Percentiles rank a stretch among this genome's conserved stretches.
Evolutionary conservation across 2,797 vertebrate species (phyloP).

Genomic region (Podarcis siculus): DNA sequence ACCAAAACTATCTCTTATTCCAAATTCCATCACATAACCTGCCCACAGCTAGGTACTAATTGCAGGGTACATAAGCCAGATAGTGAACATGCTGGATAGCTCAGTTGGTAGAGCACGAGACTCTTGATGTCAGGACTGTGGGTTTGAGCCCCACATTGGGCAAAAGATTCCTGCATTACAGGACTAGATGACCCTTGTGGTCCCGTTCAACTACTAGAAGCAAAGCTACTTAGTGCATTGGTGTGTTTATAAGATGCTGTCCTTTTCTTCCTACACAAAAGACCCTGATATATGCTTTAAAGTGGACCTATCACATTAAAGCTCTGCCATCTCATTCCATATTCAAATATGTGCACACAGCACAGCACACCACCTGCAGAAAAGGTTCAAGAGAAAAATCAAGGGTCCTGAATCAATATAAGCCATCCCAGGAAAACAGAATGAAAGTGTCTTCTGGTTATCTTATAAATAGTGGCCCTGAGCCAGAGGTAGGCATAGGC

Average conservation of each 20-base stretch:
- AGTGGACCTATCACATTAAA: too few relatives aligned
- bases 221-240: constrained; percentile 42
- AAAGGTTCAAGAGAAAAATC: background rate
- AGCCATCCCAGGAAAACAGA: background rate
- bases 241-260: background rate
- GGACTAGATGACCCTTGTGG: too few relatives aligned
- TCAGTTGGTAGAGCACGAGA: too few relatives aligned
- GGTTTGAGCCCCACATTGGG: too few relatives aligned
- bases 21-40: background rate
- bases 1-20: background rate
- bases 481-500: background rate
- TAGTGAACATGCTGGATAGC: constrained; percentile 29
- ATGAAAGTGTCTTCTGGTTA: background rate
- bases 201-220: background rate
- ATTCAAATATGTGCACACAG: background rate
- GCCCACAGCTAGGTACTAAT: background rate
- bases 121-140: too few relatives aligned
- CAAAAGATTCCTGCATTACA: too few relatives aligned
- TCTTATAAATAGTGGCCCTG: background rate
- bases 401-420: background rate
- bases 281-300: background rate
- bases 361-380: background rate
- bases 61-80: background rate
- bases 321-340: background rate
- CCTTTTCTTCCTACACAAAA: background rate